Evolutionary conservation across 2,888 invertebrate species (phyloP).

Genomic region (Eurytoma californica): DNA sequence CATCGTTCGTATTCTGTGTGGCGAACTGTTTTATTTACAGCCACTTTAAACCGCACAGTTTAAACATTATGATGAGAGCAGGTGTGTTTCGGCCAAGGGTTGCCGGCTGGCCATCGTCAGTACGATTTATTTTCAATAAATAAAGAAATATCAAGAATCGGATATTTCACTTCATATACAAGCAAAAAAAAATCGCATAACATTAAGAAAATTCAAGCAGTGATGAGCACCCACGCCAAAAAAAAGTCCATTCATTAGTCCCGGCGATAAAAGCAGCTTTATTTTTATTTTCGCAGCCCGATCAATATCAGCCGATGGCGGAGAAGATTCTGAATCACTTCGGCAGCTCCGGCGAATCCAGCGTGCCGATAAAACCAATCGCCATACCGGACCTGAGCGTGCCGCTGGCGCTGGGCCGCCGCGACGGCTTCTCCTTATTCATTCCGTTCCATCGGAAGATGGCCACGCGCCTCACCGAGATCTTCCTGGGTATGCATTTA

Average conservation of each 20-base stretch:
- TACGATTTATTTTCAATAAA: too few species aligned
- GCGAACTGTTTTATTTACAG: too few species aligned
- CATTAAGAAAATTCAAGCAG: too few species aligned
- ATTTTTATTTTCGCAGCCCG: conserved; percentile 72
- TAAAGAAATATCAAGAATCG: neutral
- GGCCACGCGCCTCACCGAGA: conserved; percentile 82
- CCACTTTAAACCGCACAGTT: too few species aligned
- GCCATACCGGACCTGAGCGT: conserved; percentile 80
- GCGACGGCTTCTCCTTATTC: conserved; percentile 85
- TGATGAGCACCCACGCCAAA: too few species aligned
- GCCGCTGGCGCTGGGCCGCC: conserved; percentile 80
- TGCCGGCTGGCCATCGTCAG: too few species aligned
- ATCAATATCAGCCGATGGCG: conserved; percentile 78
- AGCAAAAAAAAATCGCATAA: too few species aligned
- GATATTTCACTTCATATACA: neutral
- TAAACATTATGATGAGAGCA: too few species aligned
- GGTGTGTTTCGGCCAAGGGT: too few species aligned
- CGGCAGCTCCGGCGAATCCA: conserved; percentile 74
- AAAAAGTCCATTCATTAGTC: too few species aligned
- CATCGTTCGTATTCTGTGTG: too few species aligned
- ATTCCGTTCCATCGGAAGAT: conserved; percentile 83
- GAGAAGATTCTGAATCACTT: conserved; percentile 79
- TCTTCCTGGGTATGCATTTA: conserved; percentile 78
- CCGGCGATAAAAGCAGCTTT: too few species aligned
- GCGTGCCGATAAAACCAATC: conserved; percentile 79